Evolutionary conservation across 2,888 invertebrate species (phyloP).

Genomic region (Catotricha subobsoleta): DNA sequence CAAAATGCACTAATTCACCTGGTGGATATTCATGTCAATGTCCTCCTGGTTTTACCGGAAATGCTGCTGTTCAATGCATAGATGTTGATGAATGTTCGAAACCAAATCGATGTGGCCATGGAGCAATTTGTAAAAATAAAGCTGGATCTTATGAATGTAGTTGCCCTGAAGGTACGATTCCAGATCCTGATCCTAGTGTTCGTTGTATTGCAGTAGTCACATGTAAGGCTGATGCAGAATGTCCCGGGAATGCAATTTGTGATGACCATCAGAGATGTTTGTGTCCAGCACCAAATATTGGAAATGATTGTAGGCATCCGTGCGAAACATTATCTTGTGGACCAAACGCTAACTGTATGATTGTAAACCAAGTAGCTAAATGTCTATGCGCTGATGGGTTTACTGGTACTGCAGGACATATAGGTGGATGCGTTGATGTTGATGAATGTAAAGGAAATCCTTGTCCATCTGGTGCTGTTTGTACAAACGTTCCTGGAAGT

Average conservation of each 20-base stretch:
- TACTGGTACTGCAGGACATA: constrained; percentile 39
- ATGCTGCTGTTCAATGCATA: constrained; percentile 59
- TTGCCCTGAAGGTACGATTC: constrained; percentile 64
- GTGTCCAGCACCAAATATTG: constrained; percentile 80
- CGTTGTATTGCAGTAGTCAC: constrained; percentile 68
- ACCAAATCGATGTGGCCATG: constrained; percentile 55
- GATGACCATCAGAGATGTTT: constrained; percentile 58
- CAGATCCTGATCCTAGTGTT: constrained; percentile 67
- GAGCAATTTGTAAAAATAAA: constrained; percentile 61
- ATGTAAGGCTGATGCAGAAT: constrained; percentile 55
- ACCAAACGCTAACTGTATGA: constrained; percentile 74
- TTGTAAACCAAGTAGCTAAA: constrained; percentile 63
- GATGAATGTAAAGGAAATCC: constrained; percentile 72
- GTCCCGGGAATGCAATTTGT: constrained; percentile 80
- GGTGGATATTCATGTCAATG: constrained; percentile 70
- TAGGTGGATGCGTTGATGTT: constrained; percentile 66
- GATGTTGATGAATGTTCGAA: constrained; percentile 65
- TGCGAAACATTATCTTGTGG: constrained; percentile 36
- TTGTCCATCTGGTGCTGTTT: constrained; percentile 70
- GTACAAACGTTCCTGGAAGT: constrained; percentile 71
- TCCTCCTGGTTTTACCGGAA: constrained; percentile 69
- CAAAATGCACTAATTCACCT: constrained; percentile 59
- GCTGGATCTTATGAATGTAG: constrained; percentile 61
- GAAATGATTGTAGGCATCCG: constrained; percentile 74
- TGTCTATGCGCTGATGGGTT: constrained; percentile 72